Conservation (phyloP, 1,140 invertebrate species). For the Nomia melanderi region DNA sequence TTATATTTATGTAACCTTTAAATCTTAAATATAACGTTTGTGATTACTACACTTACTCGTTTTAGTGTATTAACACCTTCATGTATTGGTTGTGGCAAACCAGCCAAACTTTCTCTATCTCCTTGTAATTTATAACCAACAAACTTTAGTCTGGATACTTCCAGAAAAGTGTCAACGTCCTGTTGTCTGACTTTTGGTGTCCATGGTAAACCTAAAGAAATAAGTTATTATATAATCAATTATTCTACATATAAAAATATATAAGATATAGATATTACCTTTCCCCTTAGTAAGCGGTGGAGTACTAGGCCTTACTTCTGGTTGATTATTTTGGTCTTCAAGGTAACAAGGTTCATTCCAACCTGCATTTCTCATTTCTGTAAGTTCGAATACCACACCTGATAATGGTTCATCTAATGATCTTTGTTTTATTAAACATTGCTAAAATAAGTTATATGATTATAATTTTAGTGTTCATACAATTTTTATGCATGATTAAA, state of each 20-base stretch:
- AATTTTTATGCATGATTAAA: background rate
- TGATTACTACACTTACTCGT: slow-evolving; percentile 78
- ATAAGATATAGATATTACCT: slow-evolving; percentile 59
- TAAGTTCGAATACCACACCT: slow-evolving; percentile 84
- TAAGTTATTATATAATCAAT: slow-evolving; percentile 23
- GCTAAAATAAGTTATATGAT: slow-evolving; percentile 59
- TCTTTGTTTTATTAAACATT: slow-evolving; percentile 95
- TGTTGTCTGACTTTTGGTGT: slow-evolving; percentile 97
- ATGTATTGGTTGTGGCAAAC: slow-evolving; percentile 96
- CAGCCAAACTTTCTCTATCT: slow-evolving; percentile 93
- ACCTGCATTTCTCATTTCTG: slow-evolving; percentile 58
- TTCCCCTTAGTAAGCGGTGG: slow-evolving; percentile 77
- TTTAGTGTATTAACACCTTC: slow-evolving; percentile 96
- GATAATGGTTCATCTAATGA: slow-evolving; percentile 93
- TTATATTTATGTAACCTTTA: slow-evolving; percentile 10
- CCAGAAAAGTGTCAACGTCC: slow-evolving; percentile 95
- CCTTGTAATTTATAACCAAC: slow-evolving; percentile 94
- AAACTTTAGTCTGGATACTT: slow-evolving; percentile 96
- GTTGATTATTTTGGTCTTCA: slow-evolving; percentile 70
- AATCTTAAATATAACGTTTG: background rate
- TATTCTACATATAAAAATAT: background rate
- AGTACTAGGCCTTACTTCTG: slow-evolving; percentile 77
- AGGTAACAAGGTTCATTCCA: slow-evolving; percentile 68
- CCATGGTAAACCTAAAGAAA: slow-evolving; percentile 90
- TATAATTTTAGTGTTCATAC: background rate